Percentiles rank a stretch among this genome's conserved stretches.
These are phyloP conservation scores for Stomorhina lunata DNA, from an alignment of 2,888 invertebrate genomes.

Conservation along the genomic window DNA sequence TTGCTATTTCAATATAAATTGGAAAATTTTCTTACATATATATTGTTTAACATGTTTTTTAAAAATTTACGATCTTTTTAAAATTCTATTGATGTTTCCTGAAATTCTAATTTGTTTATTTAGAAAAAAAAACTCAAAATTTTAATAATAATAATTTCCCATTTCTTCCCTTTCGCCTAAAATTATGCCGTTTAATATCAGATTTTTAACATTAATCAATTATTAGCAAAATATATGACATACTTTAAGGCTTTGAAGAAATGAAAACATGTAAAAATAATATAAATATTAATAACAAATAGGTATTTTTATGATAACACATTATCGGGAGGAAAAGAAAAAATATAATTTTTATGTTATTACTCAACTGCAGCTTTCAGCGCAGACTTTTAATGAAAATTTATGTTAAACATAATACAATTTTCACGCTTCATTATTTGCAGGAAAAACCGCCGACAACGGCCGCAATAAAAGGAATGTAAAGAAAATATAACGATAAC, in stretches of 20 bases:
- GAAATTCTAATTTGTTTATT: background rate
- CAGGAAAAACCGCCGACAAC: background rate
- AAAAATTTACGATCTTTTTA: too few species aligned
- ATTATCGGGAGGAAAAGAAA: background rate
- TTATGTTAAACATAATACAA: constrained; percentile 37
- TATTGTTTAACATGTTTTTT: too few species aligned
- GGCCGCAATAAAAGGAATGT: background rate
- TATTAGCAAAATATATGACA: background rate
- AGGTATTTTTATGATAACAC: constrained; percentile 1
- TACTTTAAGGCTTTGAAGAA: background rate
- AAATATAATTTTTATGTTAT: constrained; percentile 26
- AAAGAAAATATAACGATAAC: background rate
- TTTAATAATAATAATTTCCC: background rate
- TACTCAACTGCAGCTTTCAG: background rate
- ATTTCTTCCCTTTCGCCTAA: background rate
- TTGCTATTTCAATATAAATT: too few species aligned
- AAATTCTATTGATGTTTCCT: too few species aligned
- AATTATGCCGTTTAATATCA: background rate
- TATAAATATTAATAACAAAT: background rate
- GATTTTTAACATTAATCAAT: background rate
- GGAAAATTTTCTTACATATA: too few species aligned
- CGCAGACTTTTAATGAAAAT: too few species aligned
- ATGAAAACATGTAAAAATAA: background rate
- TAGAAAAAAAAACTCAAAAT: background rate
- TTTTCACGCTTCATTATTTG: constrained; percentile 51